phyloP scores from a whole-genome alignment of 1,140 invertebrate genomes.

The Physella acuta region DNA sequence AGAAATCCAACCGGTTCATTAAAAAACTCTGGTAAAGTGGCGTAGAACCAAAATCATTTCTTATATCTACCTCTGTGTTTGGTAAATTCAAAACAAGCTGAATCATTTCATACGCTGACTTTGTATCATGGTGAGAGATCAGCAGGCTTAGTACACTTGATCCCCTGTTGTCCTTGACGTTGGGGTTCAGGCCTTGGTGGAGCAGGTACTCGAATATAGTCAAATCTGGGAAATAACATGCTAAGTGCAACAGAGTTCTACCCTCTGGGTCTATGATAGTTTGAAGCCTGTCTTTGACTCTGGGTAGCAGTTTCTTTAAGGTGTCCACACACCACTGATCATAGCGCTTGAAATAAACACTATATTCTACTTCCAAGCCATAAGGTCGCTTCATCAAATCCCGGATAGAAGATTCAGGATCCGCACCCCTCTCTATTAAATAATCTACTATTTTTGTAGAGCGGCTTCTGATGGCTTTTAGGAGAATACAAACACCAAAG shows the following conservation, averaged over 20 bases:
- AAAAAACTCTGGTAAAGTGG: constrained; percentile 15
- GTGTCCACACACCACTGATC: constrained; percentile 10
- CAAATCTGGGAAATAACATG: constrained; percentile 20
- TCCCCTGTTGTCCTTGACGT: constrained; percentile 12
- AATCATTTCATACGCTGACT: constrained; percentile 2
- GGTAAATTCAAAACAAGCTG: constrained; percentile 9
- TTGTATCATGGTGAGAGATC: constrained; percentile 11
- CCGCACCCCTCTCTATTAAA: constrained; percentile 8
- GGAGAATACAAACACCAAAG: constrained; percentile 17
- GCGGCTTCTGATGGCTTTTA: constrained; percentile 14
- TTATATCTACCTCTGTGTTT: constrained; percentile 11
- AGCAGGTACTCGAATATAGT: constrained; percentile 17
- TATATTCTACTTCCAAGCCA: constrained; percentile 15
- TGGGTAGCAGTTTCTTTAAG: constrained; percentile 18
- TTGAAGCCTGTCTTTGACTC: constrained; percentile 13
- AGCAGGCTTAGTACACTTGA: constrained; percentile 16
- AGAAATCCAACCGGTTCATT: constrained; percentile 10
- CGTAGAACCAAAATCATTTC: not conserved
- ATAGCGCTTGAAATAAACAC: constrained; percentile 5
- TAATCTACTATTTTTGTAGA: constrained; percentile 16
- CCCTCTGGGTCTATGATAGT: constrained; percentile 13
- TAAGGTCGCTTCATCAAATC: constrained; percentile 21
- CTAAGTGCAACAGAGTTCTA: constrained; percentile 20
- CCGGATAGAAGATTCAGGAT: constrained; percentile 15
- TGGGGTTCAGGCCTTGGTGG: constrained; percentile 6